These are phyloP conservation scores for Zosterops pallidus DNA, from an alignment of 2,113 vertebrate genomes.

Conservation along the genomic window DNA sequence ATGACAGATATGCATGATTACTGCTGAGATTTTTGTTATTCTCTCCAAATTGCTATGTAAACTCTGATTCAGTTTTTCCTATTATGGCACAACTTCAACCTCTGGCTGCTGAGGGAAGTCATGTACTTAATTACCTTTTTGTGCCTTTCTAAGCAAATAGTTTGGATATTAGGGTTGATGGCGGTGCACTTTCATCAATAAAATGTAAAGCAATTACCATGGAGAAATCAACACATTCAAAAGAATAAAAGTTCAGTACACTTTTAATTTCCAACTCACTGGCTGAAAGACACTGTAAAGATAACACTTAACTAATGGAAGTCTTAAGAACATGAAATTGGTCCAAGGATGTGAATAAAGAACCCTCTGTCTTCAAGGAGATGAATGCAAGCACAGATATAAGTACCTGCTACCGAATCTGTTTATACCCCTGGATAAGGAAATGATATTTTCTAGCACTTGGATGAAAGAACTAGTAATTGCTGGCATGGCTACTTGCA, in stretches of 20 bases:
- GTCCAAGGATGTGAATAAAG: background rate
- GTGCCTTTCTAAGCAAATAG: constrained; percentile 9
- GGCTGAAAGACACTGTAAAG: background rate
- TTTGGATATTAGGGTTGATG: background rate
- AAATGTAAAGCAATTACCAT: background rate
- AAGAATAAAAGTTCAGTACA: background rate
- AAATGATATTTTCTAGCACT: background rate
- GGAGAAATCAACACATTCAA: background rate
- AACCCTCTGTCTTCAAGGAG: background rate
- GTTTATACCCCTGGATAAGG: background rate
- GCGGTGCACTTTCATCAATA: background rate
- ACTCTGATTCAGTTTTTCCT: constrained; percentile 42
- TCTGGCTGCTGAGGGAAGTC: background rate
- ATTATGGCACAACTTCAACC: constrained; percentile 13
- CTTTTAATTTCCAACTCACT: constrained; percentile 21
- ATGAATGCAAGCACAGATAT: background rate
- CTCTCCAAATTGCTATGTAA: constrained; percentile 18
- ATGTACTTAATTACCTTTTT: background rate
- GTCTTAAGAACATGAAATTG: background rate
- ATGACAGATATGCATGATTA: constrained; percentile 29
- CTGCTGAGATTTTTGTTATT: constrained; percentile 20
- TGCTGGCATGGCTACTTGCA: background rate
- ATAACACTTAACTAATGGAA: background rate
- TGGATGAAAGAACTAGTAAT: constrained; percentile 1
- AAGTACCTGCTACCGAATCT: background rate